These are phyloP conservation scores for Volucella zonaria DNA, from an alignment of 2,888 invertebrate species.

Conservation along the genomic window DNA sequence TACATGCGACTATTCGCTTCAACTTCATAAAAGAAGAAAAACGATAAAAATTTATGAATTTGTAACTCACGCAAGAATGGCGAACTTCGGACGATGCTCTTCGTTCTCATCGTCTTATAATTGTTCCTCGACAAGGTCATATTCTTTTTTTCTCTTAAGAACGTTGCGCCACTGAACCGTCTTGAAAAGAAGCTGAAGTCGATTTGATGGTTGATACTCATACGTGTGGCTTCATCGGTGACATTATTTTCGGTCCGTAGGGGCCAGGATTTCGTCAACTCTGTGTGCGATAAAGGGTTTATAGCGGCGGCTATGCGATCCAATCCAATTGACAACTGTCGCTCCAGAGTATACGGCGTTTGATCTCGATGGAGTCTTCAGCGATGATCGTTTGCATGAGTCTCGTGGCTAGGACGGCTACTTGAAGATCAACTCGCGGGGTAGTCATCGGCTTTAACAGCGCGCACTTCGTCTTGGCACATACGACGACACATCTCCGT, in stretches of 20 bases:
- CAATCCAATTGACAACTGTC: too few relatives aligned
- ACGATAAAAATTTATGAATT: neutral
- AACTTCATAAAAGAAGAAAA: neutral
- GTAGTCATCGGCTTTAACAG: too few relatives aligned
- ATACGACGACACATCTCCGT: constrained; percentile 36
- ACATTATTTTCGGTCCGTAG: constrained; percentile 15
- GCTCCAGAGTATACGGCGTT: too few relatives aligned
- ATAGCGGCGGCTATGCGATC: neutral
- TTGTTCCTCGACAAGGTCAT: neutral
- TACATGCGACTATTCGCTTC: neutral
- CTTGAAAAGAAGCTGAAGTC: neutral
- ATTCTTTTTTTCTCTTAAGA: neutral
- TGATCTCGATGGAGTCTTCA: too few relatives aligned
- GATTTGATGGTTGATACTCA: neutral
- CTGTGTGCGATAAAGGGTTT: too few relatives aligned
- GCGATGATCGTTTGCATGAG: too few relatives aligned
- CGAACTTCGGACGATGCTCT: neutral
- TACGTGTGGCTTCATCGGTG: constrained; percentile 42
- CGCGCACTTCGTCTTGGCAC: too few relatives aligned
- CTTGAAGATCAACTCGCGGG: constrained; percentile 21
- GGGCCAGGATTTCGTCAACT: too few relatives aligned
- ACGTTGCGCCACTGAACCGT: neutral
- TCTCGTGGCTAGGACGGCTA: too few relatives aligned
- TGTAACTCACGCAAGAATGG: neutral
- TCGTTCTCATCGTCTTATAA: neutral